phyloP scores from a whole-genome alignment of 2,113 vertebrate genomes.

The Emydura subglobosa region DNA sequence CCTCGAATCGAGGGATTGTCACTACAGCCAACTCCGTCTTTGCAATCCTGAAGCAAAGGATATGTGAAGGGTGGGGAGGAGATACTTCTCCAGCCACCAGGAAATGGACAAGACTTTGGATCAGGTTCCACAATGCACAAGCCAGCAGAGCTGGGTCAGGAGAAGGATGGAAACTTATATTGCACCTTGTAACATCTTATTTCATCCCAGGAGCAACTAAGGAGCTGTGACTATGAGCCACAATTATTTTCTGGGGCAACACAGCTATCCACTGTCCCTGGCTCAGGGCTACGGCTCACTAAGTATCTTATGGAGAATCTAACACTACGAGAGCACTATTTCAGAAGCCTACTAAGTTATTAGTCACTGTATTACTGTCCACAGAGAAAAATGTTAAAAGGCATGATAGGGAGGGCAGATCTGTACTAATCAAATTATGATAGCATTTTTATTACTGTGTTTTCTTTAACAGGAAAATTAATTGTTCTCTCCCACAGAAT shows the following conservation, averaged over 20 bases:
- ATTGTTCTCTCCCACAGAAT: neutral
- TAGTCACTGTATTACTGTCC: neutral
- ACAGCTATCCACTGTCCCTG: accelerated
- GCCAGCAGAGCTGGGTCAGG: accelerated
- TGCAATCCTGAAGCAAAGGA: no score
- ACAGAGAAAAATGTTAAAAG: neutral
- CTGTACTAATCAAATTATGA: neutral
- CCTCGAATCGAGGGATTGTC: no score
- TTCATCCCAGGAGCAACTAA: neutral
- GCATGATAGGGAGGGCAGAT: accelerated
- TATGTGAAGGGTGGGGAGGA: no score
- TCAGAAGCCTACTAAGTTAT: neutral
- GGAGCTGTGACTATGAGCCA: neutral
- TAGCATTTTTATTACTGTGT: neutral
- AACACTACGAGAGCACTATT: neutral
- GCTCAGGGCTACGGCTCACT: neutral
- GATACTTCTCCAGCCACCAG: no score
- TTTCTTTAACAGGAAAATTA: neutral
- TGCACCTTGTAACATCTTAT: neutral
- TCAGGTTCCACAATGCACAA: neutral
- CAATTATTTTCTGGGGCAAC: neutral
- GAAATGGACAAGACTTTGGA: no score
- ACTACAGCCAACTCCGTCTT: neutral
- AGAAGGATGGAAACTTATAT: neutral
- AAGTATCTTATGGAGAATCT: neutral